A percentile compares a stretch with the other conserved stretches of the same genome.
phyloP scores from a whole-genome alignment of 1,140 invertebrate genomes.

The Oedothorax gibbosus region DNA sequence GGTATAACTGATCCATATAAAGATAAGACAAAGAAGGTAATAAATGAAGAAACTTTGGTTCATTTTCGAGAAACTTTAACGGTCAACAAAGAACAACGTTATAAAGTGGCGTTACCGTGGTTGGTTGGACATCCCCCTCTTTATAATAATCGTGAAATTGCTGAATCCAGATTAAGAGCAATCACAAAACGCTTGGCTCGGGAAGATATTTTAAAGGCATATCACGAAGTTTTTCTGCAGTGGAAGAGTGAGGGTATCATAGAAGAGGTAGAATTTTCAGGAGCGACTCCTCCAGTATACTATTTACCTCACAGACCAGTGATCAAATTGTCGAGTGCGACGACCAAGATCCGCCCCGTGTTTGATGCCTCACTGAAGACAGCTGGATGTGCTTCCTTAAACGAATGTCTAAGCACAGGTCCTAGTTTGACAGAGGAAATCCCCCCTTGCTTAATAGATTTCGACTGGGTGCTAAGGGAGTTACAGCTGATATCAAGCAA shows the following conservation, averaged over 20 bases:
- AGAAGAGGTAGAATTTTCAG: background rate
- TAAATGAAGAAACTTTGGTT: constrained; percentile 17
- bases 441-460: constrained; percentile 18
- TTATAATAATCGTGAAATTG: constrained; percentile 30
- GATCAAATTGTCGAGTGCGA: background rate
- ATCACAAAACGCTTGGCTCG: constrained; percentile 16
- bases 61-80: constrained; percentile 21
- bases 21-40: constrained; percentile 6
- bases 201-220: constrained; percentile 12
- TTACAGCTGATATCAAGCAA: constrained; percentile 26
- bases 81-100: constrained; percentile 5
- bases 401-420: constrained; percentile 32
- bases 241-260: constrained; percentile 24
- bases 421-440: constrained; percentile 9
- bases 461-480: constrained; percentile 4
- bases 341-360: constrained; percentile 10
- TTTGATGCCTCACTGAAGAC: constrained; percentile 16
- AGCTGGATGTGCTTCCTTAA: constrained; percentile 23
- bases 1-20: constrained; percentile 6
- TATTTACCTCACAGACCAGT: constrained; percentile 24
- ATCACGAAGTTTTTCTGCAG: constrained; percentile 10
- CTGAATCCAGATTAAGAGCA: constrained; percentile 16
- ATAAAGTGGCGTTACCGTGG: constrained; percentile 24
- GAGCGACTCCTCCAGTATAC: background rate
- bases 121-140: constrained; percentile 26